Evolutionary conservation across 2,888 invertebrate genomes (phyloP).

Genomic region (Maniola hyperantus): DNA sequence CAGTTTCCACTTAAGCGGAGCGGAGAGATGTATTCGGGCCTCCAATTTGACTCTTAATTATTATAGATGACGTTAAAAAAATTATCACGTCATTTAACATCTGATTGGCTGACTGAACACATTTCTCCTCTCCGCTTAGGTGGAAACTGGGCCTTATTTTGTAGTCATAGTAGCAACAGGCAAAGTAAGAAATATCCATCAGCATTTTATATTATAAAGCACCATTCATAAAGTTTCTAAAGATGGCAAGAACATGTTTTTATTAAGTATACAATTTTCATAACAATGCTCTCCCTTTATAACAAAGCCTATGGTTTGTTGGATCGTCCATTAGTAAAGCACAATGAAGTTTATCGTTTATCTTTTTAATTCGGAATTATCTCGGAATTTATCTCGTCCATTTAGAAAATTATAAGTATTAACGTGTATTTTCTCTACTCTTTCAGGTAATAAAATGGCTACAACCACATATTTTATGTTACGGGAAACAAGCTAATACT

Average conservation of each 20-base stretch:
- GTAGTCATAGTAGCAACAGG: too few species aligned
- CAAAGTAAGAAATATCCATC: too few species aligned
- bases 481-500: not conserved
- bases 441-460: conserved; percentile 14
- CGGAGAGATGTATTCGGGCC: too few species aligned
- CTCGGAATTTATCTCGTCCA: not conserved
- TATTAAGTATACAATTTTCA: conserved; percentile 9
- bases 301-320: conserved; percentile 3
- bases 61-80: too few species aligned
- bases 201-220: too few species aligned
- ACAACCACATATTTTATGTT: not conserved
- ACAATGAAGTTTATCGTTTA: not conserved
- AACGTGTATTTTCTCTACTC: not conserved
- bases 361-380: too few species aligned
- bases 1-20: too few species aligned
- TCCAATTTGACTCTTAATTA: too few species aligned
- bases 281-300: conserved; percentile 1
- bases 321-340: conserved; percentile 9
- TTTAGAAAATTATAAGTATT: not conserved
- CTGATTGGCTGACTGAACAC: too few species aligned
- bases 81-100: too few species aligned
- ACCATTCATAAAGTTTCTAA: not conserved
- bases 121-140: too few species aligned
- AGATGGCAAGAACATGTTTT: not conserved
- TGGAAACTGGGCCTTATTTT: too few species aligned